A percentile compares a stretch with the other conserved stretches of the same genome.
Evolutionary conservation across 2,888 invertebrate species (phyloP).

Genomic region (Heliconius ismenius): DNA sequence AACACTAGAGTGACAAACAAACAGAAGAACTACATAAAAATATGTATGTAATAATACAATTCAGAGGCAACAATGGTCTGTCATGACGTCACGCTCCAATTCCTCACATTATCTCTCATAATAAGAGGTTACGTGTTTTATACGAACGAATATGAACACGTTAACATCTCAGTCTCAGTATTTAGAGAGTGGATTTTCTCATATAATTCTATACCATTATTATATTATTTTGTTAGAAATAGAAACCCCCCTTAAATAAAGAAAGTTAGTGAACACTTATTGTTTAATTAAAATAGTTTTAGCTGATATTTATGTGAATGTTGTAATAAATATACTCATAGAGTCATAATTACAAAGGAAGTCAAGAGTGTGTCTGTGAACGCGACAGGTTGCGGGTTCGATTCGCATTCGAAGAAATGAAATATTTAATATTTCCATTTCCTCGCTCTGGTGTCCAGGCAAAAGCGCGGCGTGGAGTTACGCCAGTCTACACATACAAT

Average conservation of each 20-base stretch:
- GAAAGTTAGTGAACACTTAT: conserved; percentile 10
- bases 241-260: conserved; percentile 4
- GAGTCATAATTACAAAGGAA: no score
- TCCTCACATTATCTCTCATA: conserved; percentile 21
- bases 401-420: background rate
- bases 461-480: no score
- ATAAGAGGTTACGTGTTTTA: conserved; percentile 9
- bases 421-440: background rate
- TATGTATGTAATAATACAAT: background rate
- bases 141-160: conserved; percentile 2
- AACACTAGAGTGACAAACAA: no score
- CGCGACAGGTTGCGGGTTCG: background rate
- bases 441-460: no score
- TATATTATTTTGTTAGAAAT: conserved; percentile 16
- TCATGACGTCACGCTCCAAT: conserved; percentile 27
- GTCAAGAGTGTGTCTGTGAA: background rate
- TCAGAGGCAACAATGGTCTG: conserved; percentile 26
- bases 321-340: background rate
- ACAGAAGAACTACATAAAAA: background rate
- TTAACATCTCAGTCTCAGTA: background rate
- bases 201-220: conserved; percentile 22
- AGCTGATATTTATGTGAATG: background rate
- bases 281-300: background rate
- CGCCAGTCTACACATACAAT: no score
- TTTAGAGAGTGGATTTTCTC: conserved; percentile 27